These are phyloP conservation scores for Geotrupes spiniger DNA, from an alignment of 2,888 invertebrate species.

Conservation along the genomic window DNA sequence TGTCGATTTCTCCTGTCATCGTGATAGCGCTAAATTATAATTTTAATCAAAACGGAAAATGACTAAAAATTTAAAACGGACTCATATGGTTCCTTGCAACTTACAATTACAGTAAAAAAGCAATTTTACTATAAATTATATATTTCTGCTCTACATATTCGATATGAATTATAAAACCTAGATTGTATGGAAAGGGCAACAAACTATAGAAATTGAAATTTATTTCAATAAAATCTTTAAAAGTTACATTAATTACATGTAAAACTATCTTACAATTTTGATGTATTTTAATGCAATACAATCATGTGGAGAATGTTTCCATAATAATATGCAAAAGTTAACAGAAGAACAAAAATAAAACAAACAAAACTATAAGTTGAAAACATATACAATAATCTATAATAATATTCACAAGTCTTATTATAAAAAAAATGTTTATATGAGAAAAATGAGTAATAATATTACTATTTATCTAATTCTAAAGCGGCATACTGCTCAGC, in stretches of 20 bases:
- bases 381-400: conserved; percentile 10
- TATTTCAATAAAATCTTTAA: conserved; percentile 24
- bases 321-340: conserved; percentile 16
- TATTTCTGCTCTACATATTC: too few relatives aligned
- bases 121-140: too few relatives aligned
- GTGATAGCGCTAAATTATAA: too few relatives aligned
- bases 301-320: conserved; percentile 7
- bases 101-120: too few relatives aligned
- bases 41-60: too few relatives aligned
- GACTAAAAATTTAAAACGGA: too few relatives aligned
- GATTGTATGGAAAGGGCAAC: not conserved
- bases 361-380: conserved; percentile 9
- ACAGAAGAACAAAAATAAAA: conserved; percentile 7
- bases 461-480: conserved; percentile 45
- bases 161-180: conserved; percentile 1
- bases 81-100: too few relatives aligned
- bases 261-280: conserved; percentile 23
- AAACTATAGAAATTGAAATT: conserved; percentile 21
- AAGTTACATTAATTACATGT: conserved; percentile 22
- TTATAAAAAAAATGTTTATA: conserved; percentile 5
- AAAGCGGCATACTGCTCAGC: conserved; percentile 77
- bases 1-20: too few relatives aligned
- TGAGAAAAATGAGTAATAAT: conserved; percentile 8
- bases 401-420: conserved; percentile 13
- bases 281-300: conserved; percentile 20